Conservation (phyloP, 2,797 vertebrate genomes). For the Acanthurus tractus region DNA sequence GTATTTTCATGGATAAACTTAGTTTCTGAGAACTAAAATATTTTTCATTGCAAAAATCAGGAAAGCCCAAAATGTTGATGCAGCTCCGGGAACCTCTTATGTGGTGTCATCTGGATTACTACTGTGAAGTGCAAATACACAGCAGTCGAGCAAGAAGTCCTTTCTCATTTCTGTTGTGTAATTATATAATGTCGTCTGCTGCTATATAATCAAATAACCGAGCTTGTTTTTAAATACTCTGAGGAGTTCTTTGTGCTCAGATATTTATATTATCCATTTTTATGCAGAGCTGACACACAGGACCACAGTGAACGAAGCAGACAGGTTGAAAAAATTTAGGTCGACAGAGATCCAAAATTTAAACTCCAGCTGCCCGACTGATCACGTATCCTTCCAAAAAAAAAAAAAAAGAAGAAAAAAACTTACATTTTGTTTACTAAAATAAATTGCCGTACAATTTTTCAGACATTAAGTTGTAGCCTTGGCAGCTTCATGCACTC, state of each 20-base stretch:
- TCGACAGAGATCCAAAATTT: conserved; percentile 11
- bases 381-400: conserved; percentile 10
- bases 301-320: conserved; percentile 35
- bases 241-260: conserved; percentile 44
- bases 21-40: conserved; percentile 51
- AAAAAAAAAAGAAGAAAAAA: too few relatives aligned
- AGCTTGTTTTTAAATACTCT: conserved; percentile 38
- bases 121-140: conserved; percentile 49
- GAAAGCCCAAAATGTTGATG: conserved; percentile 57
- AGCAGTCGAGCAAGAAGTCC: conserved; percentile 33
- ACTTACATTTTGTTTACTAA: conserved; percentile 16
- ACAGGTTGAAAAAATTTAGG: conserved; percentile 23
- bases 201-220: conserved; percentile 57
- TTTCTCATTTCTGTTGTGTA: conserved; percentile 45
- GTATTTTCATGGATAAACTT: conserved; percentile 62
- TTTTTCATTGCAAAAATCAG: conserved; percentile 53
- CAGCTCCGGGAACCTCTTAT: conserved; percentile 40
- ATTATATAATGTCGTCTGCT: conserved; percentile 45
- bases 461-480: conserved; percentile 34
- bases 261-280: conserved; percentile 49
- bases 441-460: conserved; percentile 23
- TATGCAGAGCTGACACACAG: conserved; percentile 33
- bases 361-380: conserved; percentile 22
- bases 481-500: conserved; percentile 17
- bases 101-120: conserved; percentile 52